A percentile compares a stretch with the other conserved stretches of the same genome.
Evolutionary conservation across 2,797 vertebrate genomes (phyloP).

Genomic region (Sebastes vulpes): DNA sequence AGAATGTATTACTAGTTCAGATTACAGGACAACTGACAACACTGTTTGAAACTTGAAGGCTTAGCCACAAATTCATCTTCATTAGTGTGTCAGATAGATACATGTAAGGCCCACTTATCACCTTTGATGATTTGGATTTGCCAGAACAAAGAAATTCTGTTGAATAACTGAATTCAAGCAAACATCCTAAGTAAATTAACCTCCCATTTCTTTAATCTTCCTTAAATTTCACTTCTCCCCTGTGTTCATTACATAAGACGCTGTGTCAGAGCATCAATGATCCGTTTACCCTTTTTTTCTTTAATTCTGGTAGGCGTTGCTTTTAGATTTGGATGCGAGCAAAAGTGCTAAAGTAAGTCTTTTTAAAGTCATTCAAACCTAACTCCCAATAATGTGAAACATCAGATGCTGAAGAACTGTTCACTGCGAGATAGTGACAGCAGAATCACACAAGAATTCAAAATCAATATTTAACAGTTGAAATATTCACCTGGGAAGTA

Average conservation of each 20-base stretch:
- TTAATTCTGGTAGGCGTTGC: background rate
- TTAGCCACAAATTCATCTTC: background rate
- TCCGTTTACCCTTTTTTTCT: background rate
- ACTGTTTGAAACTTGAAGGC: background rate
- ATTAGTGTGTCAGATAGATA: constrained; percentile 16
- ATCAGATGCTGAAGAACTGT: background rate
- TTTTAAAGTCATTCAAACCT: background rate
- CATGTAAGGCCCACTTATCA: background rate
- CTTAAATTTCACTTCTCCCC: background rate
- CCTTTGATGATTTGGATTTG: constrained; percentile 17
- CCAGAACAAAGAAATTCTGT: constrained; percentile 1
- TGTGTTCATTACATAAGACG: background rate
- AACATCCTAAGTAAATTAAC: background rate
- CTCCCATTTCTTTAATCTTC: background rate
- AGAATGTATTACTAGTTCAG: background rate
- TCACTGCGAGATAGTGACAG: background rate
- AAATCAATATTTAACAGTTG: background rate
- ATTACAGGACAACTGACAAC: constrained; percentile 7
- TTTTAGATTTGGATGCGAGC: background rate
- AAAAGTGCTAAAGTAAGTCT: background rate
- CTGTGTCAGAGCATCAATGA: background rate
- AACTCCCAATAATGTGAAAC: background rate
- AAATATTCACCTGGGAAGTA: background rate
- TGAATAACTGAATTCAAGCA: constrained; percentile 1
- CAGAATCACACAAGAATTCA: background rate